Base-by-base conservation (phyloP, 2,888 invertebrate species). In the Erynnis tages region DNA sequence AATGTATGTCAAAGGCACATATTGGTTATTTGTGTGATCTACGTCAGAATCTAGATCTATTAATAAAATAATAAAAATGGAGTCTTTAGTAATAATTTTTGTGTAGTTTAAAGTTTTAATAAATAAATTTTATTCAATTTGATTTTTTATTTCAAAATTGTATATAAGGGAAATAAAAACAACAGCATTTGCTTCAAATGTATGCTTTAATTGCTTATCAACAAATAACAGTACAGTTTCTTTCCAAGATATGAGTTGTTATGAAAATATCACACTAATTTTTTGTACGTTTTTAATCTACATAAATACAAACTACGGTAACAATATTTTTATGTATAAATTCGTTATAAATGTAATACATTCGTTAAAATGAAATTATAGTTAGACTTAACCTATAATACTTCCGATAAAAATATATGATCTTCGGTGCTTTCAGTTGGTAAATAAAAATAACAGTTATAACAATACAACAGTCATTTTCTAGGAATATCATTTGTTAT, bases 61-160 rank as follows among this genome's bases (percentile, higher is more conserved):
- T 35, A 37, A 46, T n/a, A 30, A 35, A 35, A 73, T 69, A 76
- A 77, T 70, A 65, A 73, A 69, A 74, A 71, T 73, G 67, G 65
- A 83, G 78, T 82, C 72, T 76, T 72, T 79, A 79, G 78, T 70
- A 71, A 66, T 77, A 74, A 79, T 74, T 74, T 80, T 79, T 81
- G 71, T 83, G 86, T 88, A 88, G 82, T 79, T 81, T 82, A 80
- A 85, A 87, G 83, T 80, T 87, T 82, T 79, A 86, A 78, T 82
- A 81, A 87, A 86, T 83, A 85, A 82, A 82, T 73, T 81, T 76
- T 76, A 80, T 79, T 79, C 78, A 77, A 76, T 68, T 61, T 52
- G 59, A 56, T 60, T 65, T 69, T 66, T 67, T 67, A 67, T 64
- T 66, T 63, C 13, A 2, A 8, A 7, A 38, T 25, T 54, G 35